Percentiles rank a stretch among this genome's conserved stretches.
phyloP scores from a whole-genome alignment of 1,140 invertebrate genomes.

The Augochlora pura region DNA sequence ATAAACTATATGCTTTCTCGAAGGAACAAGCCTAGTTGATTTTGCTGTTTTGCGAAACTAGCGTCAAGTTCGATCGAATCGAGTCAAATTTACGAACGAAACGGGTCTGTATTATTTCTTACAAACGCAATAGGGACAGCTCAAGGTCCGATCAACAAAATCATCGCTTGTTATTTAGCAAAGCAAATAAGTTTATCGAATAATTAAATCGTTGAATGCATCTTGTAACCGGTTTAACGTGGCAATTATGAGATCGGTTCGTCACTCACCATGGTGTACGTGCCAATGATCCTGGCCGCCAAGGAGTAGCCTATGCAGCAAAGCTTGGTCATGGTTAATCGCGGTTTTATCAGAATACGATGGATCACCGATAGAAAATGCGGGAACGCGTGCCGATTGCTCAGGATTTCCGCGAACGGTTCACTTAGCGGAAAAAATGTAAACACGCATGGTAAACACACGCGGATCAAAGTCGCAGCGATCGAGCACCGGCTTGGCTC shows the following conservation, averaged over 20 bases:
- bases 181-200: no score
- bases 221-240: not conserved
- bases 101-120: no score
- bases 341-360: conserved; percentile 14
- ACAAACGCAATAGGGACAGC: no score
- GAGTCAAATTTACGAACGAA: no score
- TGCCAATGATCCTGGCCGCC: conserved; percentile 74
- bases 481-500: not conserved
- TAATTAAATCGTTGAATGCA: no score
- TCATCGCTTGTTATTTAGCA: no score
- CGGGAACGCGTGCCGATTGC: not conserved
- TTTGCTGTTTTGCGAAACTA: no score
- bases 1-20: no score
- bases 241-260: conserved; percentile 2
- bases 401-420: conserved; percentile 30
- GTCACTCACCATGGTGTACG: conserved; percentile 75
- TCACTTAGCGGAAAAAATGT: conserved; percentile 50
- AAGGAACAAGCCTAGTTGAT: no score
- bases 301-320: conserved; percentile 72
- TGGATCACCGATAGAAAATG: conserved; percentile 36
- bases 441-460: conserved; percentile 59
- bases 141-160: no score
- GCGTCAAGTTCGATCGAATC: no score
- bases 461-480: not conserved
- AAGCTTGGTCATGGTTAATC: conserved; percentile 50